phyloP scores from a whole-genome alignment of 2,113 vertebrate genomes.

The Montifringilla adamsi region DNA sequence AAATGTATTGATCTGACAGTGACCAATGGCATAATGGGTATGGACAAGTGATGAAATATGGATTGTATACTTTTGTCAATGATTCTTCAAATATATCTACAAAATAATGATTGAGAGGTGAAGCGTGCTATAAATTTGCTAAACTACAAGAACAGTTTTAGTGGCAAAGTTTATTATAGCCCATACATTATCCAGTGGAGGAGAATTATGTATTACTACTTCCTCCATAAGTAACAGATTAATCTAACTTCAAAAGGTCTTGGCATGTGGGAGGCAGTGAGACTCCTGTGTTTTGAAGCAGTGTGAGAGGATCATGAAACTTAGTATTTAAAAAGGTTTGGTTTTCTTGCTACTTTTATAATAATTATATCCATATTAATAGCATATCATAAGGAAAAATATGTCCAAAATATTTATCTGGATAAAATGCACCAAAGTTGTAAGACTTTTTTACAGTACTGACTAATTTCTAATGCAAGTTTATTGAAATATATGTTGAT shows the following conservation, averaged over 20 bases:
- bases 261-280: neutral
- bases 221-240: neutral
- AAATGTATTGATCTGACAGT: neutral
- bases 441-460: neutral
- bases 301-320: neutral
- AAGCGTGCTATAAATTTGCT: neutral
- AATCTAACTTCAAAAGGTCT: neutral
- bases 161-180: neutral
- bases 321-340: neutral
- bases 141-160: neutral
- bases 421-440: neutral
- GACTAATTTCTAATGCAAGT: neutral
- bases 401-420: neutral
- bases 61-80: rapidly evolving
- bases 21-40: neutral
- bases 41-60: neutral
- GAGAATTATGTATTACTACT: neutral
- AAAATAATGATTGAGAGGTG: neutral
- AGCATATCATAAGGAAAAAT: neutral
- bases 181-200: neutral
- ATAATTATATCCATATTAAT: neutral
- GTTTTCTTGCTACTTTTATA: neutral
- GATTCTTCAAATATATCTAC: neutral
- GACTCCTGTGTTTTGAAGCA: neutral
- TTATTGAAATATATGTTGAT: neutral